These are phyloP conservation scores for Hyperoplus immaculatus DNA, from an alignment of 2,797 vertebrate genomes.

Conservation along the genomic window DNA sequence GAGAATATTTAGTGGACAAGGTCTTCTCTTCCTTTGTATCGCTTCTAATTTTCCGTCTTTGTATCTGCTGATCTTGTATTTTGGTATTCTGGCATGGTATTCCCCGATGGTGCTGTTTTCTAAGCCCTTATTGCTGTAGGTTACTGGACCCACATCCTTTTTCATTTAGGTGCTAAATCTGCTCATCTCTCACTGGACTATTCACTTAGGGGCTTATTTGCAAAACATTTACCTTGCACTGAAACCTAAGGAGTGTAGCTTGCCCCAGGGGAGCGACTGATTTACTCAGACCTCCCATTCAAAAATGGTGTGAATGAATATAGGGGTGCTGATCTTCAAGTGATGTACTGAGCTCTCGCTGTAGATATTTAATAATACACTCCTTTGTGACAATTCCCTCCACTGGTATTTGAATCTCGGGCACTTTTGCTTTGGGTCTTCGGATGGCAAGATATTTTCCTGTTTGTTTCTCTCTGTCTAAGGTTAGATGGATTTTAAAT, in stretches of 20 bases:
- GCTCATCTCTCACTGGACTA: conserved; percentile 45
- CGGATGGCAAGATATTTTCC: conserved; percentile 31
- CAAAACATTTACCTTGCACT: conserved; percentile 54
- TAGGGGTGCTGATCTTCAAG: conserved; percentile 20
- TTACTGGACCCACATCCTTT: conserved; percentile 42
- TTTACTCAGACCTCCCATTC: conserved; percentile 42
- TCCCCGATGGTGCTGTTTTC: conserved; percentile 28
- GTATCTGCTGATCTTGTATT: conserved; percentile 26
- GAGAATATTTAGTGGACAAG: conserved; percentile 14
- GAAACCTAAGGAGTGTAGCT: conserved; percentile 43
- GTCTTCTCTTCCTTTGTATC: conserved; percentile 9
- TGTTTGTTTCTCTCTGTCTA: conserved; percentile 12
- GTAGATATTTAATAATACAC: conserved; percentile 27
- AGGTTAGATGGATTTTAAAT: conserved; percentile 32
- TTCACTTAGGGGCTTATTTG: conserved; percentile 52
- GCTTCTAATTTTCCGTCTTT: conserved; percentile 33
- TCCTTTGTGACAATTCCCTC: conserved; percentile 25
- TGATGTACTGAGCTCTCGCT: conserved; percentile 13
- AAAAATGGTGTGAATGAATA: conserved; percentile 43
- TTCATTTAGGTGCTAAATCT: conserved; percentile 47
- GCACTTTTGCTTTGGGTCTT: conserved; percentile 16
- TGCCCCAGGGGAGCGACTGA: conserved; percentile 42
- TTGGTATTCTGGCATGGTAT: conserved; percentile 25
- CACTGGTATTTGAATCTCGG: conserved; percentile 26
- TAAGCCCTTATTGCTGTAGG: conserved; percentile 35